Conservation (phyloP, 2,888 invertebrate species). For the Lepeophtheirus nordmannii region DNA sequence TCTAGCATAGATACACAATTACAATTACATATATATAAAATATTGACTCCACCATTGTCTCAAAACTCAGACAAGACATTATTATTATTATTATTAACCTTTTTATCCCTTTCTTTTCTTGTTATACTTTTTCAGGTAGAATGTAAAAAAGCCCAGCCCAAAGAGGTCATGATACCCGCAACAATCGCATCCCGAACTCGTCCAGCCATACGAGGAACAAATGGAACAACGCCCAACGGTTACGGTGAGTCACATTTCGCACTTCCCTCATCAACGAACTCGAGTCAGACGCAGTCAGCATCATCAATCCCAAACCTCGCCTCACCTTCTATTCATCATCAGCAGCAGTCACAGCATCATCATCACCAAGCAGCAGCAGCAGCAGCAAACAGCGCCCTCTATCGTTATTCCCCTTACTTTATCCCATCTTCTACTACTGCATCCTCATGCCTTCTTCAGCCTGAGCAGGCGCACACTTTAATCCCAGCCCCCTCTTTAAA, state of each 20-base stretch:
- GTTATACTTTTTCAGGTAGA: constrained; percentile 62
- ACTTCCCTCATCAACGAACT: constrained; percentile 36
- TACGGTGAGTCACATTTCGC: constrained; percentile 93
- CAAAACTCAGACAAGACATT: no score
- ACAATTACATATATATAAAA: no score
- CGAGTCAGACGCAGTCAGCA: constrained; percentile 43
- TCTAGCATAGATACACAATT: no score
- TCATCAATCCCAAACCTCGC: constrained; percentile 23
- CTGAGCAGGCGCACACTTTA: background rate
- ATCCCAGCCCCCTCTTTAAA: background rate
- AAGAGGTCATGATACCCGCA: constrained; percentile 98
- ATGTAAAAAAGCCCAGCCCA: constrained; percentile 99
- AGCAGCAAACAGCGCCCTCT: constrained; percentile 2
- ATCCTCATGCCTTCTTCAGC: background rate
- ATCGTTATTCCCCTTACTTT: constrained; percentile 3
- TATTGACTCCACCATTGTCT: no score
- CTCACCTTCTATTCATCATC: constrained; percentile 12
- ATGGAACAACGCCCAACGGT: constrained; percentile 27
- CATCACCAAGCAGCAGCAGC: constrained; percentile 12
- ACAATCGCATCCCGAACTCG: constrained; percentile 81
- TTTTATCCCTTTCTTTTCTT: no score
- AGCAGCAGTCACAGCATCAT: constrained; percentile 12
- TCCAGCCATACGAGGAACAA: constrained; percentile 79
- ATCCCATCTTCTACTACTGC: background rate
- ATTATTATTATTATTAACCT: no score